Base-by-base conservation (phyloP, 2,888 invertebrate species). In the Germaria angustata region DNA sequence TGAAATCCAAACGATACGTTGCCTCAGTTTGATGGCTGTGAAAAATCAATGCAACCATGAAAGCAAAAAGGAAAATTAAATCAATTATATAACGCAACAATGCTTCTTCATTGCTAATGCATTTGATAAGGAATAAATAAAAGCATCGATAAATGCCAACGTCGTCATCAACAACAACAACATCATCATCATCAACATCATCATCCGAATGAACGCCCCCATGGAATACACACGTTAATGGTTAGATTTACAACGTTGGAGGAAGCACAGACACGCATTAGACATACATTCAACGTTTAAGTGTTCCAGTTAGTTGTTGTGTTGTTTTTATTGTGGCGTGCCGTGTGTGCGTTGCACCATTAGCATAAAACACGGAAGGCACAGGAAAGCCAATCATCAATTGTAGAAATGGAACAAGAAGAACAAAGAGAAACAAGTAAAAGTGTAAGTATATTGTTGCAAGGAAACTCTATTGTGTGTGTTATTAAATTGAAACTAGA, bases 21-120 rank as follows among this genome's bases (percentile, higher is more conserved):
- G 97, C 96, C 92, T 99, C 99, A 0, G 97, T 97, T 91, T 98
- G 98, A 87, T 97, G 96, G 1, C 97, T 96, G 91, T 99, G 98
- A 80, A 98, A 94, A 86, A 97, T 94, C 85, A 99, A 93, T 2
- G 97, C 95, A 49, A 96, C 92, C 86, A 95, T 94, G 87, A 97
- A 95, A 69, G 95, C 95, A 15, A 95, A 89, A 15, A 96, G 93
- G 84, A 96, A 92, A 84, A 95, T 94, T 63, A 95, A 92, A 88
- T 94, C 94, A 88, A 91, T 90, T 87, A 90, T 88, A 81, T 89
- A 91, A 85, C 89, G 89, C 85, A 90, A 87, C 76, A 91, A 84
- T 46, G 89, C 89, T 84, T 91, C 91, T 85, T 90, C 90, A 84
- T 88, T 89, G 83, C 90, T 90, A 84, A 81, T 84, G 84, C 82